These are phyloP conservation scores for Drosophila yooni DNA, from an alignment of 2,888 invertebrate species.

Conservation along the genomic window DNA sequence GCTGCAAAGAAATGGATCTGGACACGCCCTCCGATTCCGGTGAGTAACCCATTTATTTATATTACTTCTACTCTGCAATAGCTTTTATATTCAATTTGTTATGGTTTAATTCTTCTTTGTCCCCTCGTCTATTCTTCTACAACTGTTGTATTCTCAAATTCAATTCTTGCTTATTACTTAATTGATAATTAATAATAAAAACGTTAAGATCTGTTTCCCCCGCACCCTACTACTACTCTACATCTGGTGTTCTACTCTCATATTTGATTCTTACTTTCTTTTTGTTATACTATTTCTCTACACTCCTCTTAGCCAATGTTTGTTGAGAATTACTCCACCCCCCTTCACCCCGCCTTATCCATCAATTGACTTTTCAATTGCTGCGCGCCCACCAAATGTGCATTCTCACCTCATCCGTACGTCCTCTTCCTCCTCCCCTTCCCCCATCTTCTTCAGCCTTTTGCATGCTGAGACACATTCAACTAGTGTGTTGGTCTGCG, in stretches of 20 bases:
- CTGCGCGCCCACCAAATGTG: not conserved
- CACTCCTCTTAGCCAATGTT: not conserved
- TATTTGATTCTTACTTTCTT: not conserved
- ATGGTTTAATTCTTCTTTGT: not conserved
- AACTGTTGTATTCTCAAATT: not conserved
- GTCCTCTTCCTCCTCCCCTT: not conserved
- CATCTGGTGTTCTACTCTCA: not conserved
- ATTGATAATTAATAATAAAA: too few relatives aligned
- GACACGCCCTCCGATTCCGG: conserved; percentile 97
- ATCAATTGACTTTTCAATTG: not conserved
- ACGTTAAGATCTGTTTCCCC: too few relatives aligned
- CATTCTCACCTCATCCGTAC: not conserved
- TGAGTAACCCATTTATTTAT: conserved; percentile 85
- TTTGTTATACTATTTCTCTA: not conserved
- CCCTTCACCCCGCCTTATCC: too few relatives aligned
- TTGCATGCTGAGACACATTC: conserved; percentile 56
- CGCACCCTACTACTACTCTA: too few relatives aligned
- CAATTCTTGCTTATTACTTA: too few relatives aligned
- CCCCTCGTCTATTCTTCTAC: not conserved
- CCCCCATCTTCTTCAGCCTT: not conserved
- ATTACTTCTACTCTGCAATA: not conserved
- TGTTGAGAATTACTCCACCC: not conserved
- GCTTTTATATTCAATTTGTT: not conserved
- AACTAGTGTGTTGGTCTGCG: conserved; percentile 66
- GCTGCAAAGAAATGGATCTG: conserved; percentile 87